Percentiles rank a stretch among this genome's conserved stretches.
Conservation (phyloP, 1,140 invertebrate species). For the Marisa cornuarietis region DNA sequence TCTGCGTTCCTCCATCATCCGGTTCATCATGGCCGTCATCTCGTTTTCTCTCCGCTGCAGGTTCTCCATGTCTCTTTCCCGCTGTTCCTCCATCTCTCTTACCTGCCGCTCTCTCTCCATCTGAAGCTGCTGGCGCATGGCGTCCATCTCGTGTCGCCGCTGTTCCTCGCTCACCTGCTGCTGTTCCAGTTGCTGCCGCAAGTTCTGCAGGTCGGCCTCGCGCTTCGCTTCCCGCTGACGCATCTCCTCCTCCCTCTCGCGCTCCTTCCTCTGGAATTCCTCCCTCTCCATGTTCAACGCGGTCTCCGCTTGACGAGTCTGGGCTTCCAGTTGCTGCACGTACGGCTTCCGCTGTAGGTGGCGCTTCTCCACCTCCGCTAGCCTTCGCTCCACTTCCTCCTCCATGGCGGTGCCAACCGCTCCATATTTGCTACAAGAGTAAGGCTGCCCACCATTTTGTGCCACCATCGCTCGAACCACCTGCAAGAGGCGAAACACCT, state of each 20-base stretch:
- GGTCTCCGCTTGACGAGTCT: background rate
- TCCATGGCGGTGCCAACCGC: constrained; percentile 15
- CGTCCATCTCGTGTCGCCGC: background rate
- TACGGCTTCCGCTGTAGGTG: constrained; percentile 15
- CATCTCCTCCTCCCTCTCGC: background rate
- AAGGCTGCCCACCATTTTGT: constrained; percentile 10
- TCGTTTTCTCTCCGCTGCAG: background rate
- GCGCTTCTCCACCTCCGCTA: constrained; percentile 12
- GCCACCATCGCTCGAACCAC: background rate
- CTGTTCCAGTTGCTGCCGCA: background rate
- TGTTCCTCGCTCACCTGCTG: constrained; percentile 1
- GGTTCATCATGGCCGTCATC: background rate
- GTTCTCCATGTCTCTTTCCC: background rate
- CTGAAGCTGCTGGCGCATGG: background rate
- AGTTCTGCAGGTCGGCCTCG: background rate
- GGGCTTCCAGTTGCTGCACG: constrained; percentile 9
- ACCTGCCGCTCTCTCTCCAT: background rate
- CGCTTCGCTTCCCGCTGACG: background rate
- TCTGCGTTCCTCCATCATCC: background rate
- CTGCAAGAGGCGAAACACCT: background rate
- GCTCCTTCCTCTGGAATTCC: background rate
- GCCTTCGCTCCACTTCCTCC: background rate
- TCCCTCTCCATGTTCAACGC: background rate
- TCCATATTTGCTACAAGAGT: constrained; percentile 11
- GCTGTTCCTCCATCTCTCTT: background rate